Percentiles rank a stretch among this genome's conserved stretches.
phyloP scores from a whole-genome alignment of 1,140 invertebrate species.

The Formica exsecta region DNA sequence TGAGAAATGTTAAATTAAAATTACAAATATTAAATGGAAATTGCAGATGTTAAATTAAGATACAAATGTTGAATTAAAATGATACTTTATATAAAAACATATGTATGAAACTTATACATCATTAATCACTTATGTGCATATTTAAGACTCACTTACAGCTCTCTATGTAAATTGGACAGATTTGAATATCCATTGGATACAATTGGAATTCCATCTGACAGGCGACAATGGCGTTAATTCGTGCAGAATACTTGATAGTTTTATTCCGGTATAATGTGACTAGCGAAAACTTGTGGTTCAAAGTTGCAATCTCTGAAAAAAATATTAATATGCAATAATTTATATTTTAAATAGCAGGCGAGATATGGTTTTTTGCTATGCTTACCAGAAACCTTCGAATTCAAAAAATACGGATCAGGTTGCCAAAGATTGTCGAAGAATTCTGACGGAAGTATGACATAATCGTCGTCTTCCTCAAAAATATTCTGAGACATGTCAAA shows the following conservation, averaged over 20 bases:
- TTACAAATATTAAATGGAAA: too few species aligned
- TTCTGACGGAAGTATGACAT: conserved; percentile 91
- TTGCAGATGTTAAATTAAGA: too few species aligned
- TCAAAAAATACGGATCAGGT: conserved; percentile 94
- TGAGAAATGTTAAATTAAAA: too few species aligned
- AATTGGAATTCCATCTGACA: conserved; percentile 95
- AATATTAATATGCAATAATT: neutral
- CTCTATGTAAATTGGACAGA: conserved; percentile 93
- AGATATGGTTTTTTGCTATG: neutral
- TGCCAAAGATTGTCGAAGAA: conserved; percentile 95
- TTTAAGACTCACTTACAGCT: conserved; percentile 90
- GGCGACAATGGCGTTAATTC: conserved; percentile 94
- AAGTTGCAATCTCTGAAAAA: conserved; percentile 90
- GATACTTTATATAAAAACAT: neutral
- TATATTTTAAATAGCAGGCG: too few species aligned
- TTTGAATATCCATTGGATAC: conserved; percentile 94
- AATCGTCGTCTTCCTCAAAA: conserved; percentile 92
- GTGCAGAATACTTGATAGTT: conserved; percentile 91
- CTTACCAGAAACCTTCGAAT: conserved; percentile 93
- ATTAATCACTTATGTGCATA: neutral
- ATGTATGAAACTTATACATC: neutral
- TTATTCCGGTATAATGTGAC: conserved; percentile 93
- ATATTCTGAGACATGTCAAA: conserved; percentile 91
- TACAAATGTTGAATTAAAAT: too few species aligned
- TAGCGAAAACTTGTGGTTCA: conserved; percentile 93